Percentiles rank a stretch among this genome's conserved stretches.
Conservation (phyloP, 2,888 invertebrate species). For the Agonopterix arenella region DNA sequence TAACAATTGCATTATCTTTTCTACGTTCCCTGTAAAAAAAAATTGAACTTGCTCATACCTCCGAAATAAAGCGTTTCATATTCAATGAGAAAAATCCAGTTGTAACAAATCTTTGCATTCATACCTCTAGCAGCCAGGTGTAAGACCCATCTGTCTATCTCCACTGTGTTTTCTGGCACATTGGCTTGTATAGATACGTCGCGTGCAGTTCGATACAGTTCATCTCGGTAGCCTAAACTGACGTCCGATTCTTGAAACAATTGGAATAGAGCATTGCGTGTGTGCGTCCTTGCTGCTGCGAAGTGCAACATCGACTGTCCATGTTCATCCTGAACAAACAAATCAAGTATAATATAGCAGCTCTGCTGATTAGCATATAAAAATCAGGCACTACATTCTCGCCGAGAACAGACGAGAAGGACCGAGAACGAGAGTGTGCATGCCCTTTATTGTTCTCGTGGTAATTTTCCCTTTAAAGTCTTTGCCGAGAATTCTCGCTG, state of each 20-base stretch:
- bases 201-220: conserved; percentile 90
- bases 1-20: conserved; percentile 78
- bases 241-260: conserved; percentile 87
- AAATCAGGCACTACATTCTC: too few species aligned
- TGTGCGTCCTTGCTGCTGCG: conserved; percentile 89
- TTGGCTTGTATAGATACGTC: conserved; percentile 90
- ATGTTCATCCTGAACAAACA: conserved; percentile 83
- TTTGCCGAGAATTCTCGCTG: too few species aligned
- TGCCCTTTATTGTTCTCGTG: too few species aligned
- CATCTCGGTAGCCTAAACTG: conserved; percentile 89
- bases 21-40: conserved; percentile 44
- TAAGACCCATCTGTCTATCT: conserved; percentile 88
- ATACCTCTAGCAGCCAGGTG: conserved; percentile 86
- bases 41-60: neutral
- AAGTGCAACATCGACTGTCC: conserved; percentile 94
- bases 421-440: too few species aligned
- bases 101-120: neutral
- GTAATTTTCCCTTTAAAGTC: too few species aligned
- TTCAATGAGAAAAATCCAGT: neutral
- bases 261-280: conserved; percentile 87
- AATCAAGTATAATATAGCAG: conserved; percentile 8
- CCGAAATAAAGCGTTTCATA: neutral
- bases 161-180: conserved; percentile 85
- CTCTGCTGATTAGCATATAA: too few species aligned
- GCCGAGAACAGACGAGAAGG: too few species aligned